Percentiles rank a stretch among this genome's conserved stretches.
Evolutionary conservation across 2,888 invertebrate species (phyloP).

Genomic region (Furcula furcula): DNA sequence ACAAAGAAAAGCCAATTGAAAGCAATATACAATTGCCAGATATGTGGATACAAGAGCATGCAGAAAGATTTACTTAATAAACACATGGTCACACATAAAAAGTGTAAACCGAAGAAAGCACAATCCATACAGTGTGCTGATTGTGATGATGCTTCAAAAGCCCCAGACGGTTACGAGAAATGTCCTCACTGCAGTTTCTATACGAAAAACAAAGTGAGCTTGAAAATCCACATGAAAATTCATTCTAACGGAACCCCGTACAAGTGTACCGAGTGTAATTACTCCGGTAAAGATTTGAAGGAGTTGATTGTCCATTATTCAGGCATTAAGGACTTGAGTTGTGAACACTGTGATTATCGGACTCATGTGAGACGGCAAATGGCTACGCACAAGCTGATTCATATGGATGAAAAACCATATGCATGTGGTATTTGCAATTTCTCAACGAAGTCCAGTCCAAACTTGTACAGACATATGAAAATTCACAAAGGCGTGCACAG

Average conservation of each 20-base stretch:
- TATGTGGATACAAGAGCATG: slow-evolving; percentile 20
- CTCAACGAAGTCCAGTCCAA: neutral
- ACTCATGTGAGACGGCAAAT: slow-evolving; percentile 17
- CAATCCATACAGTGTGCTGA: slow-evolving; percentile 1
- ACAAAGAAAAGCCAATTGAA: slow-evolving; percentile 14
- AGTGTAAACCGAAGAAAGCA: neutral
- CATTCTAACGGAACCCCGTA: slow-evolving; percentile 14
- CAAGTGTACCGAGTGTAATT: slow-evolving; percentile 20
- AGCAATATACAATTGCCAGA: slow-evolving; percentile 20
- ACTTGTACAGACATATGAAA: slow-evolving; percentile 12
- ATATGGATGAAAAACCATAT: slow-evolving; percentile 8
- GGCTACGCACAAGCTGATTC: slow-evolving; percentile 7
- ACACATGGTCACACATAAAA: slow-evolving; percentile 8
- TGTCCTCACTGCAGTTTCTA: slow-evolving; percentile 16
- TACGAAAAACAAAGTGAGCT: slow-evolving; percentile 4
- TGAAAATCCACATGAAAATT: slow-evolving; percentile 19
- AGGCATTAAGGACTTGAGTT: slow-evolving; percentile 8
- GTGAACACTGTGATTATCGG: slow-evolving; percentile 10
- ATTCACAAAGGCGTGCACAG: too few relatives aligned
- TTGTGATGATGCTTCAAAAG: neutral
- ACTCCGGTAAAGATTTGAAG: slow-evolving; percentile 10
- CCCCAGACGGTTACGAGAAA: slow-evolving; percentile 3
- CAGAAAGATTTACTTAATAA: slow-evolving; percentile 1
- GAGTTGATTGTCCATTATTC: slow-evolving; percentile 16
- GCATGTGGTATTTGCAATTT: slow-evolving; percentile 14